Percentiles rank a stretch among this genome's conserved stretches.
These are phyloP conservation scores for Thyatira batis DNA, from an alignment of 2,888 invertebrate species.

Conservation along the genomic window DNA sequence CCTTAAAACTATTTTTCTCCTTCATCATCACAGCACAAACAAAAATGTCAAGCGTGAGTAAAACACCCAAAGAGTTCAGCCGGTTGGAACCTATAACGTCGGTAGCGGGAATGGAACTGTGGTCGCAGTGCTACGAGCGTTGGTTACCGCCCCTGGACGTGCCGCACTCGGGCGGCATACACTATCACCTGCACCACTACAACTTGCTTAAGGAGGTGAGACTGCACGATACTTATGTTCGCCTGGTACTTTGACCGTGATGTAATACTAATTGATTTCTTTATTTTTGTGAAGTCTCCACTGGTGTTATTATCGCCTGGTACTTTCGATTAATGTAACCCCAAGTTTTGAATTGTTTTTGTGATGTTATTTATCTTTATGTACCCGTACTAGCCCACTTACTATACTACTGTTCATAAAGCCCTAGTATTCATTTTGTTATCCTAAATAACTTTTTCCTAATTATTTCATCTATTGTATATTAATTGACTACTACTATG, in stretches of 20 bases:
- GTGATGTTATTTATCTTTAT: too few relatives aligned
- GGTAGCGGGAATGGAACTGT: constrained; percentile 86
- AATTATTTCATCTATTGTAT: too few relatives aligned
- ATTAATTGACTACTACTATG: too few relatives aligned
- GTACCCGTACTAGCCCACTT: too few relatives aligned
- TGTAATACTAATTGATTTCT: not conserved
- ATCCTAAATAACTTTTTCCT: too few relatives aligned
- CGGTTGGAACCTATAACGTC: constrained; percentile 72
- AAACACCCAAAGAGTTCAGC: constrained; percentile 14
- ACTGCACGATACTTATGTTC: not conserved
- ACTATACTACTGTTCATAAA: too few relatives aligned
- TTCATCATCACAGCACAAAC: constrained; percentile 32
- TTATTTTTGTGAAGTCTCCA: not conserved
- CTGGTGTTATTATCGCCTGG: constrained; percentile 2
- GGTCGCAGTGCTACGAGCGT: constrained; percentile 95
- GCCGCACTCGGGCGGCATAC: constrained; percentile 85
- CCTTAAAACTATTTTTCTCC: constrained; percentile 6
- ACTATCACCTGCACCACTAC: constrained; percentile 44
- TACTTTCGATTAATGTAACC: too few relatives aligned
- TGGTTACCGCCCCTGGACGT: constrained; percentile 93
- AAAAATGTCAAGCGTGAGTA: constrained; percentile 19
- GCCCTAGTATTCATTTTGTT: too few relatives aligned
- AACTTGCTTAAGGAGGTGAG: constrained; percentile 4
- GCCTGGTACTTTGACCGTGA: not conserved
- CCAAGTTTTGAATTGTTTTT: too few relatives aligned